Percentiles rank a stretch among this genome's conserved stretches.
Conservation (phyloP, 2,113 vertebrate genomes). For the Dasyurus viverrinus region DNA sequence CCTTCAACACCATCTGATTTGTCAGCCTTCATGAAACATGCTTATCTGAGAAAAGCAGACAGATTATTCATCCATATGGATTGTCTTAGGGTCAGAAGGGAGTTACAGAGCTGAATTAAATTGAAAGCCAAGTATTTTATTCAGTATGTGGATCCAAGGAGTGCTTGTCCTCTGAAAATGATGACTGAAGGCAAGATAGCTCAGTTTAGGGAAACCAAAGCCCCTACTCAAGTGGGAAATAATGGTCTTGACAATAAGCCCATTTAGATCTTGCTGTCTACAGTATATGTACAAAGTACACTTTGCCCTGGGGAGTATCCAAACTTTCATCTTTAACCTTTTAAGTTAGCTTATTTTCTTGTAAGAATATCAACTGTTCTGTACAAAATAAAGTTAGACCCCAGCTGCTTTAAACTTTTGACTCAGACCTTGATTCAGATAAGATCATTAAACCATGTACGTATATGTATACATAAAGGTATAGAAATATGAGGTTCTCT, state of each 20-base stretch:
- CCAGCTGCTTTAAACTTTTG: slow-evolving; percentile 62
- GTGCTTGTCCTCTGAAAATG: slow-evolving; percentile 42
- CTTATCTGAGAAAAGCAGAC: slow-evolving; percentile 19
- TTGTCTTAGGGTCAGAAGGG: slow-evolving; percentile 30
- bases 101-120: slow-evolving; percentile 43
- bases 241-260: slow-evolving; percentile 54
- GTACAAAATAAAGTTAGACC: slow-evolving; percentile 60
- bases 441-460: slow-evolving; percentile 60
- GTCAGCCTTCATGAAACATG: slow-evolving; percentile 21
- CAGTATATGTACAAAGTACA: slow-evolving; percentile 50
- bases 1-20: slow-evolving; percentile 20
- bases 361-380: slow-evolving; percentile 60
- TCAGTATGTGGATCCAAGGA: slow-evolving; percentile 32
- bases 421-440: slow-evolving; percentile 47
- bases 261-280: slow-evolving; percentile 20
- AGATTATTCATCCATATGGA: neutral
- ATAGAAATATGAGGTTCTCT: slow-evolving; percentile 38
- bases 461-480: slow-evolving; percentile 52
- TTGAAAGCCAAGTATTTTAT: slow-evolving; percentile 41
- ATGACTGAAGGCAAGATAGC: neutral
- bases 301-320: slow-evolving; percentile 54
- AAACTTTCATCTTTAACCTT: slow-evolving; percentile 68
- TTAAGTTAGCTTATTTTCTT: slow-evolving; percentile 69
- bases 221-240: slow-evolving; percentile 34
- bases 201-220: slow-evolving; percentile 23